phyloP scores from a whole-genome alignment of 2,888 invertebrate species.

The Trachelus stipa region DNA sequence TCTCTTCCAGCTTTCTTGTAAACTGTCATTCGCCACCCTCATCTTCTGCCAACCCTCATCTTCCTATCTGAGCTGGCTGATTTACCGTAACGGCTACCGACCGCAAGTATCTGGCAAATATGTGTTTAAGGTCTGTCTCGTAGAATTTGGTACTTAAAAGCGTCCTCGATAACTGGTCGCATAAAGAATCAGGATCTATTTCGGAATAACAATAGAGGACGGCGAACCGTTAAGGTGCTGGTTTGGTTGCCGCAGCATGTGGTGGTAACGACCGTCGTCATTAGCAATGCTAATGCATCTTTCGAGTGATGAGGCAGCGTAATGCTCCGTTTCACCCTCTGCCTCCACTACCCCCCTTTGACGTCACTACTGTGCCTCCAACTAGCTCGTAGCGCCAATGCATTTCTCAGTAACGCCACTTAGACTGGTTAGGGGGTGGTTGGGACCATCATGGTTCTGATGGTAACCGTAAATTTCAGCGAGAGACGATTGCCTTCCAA shows the following conservation, averaged over 20 bases:
- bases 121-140: no score
- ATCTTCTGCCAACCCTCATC: no score
- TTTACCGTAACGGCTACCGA: no score
- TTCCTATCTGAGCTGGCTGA: no score
- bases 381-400: slow-evolving; percentile 21
- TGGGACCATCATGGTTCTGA: slow-evolving; percentile 2
- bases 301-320: slow-evolving; percentile 61
- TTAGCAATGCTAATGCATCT: slow-evolving; percentile 65
- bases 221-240: slow-evolving; percentile 1
- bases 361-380: slow-evolving; percentile 15
- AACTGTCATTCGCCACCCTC: no score
- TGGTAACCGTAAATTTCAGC: slow-evolving; percentile 34
- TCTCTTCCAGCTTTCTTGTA: no score
- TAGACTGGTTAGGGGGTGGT: slow-evolving; percentile 15
- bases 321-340: slow-evolving; percentile 39
- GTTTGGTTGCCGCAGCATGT: slow-evolving; percentile 42
- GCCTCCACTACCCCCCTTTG: slow-evolving; percentile 10
- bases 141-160: neutral
- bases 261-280: slow-evolving; percentile 61
- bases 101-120: no score
- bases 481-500: slow-evolving; percentile 43
- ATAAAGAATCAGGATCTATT: slow-evolving; percentile 6
- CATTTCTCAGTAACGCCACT: slow-evolving; percentile 44
- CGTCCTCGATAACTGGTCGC: neutral
- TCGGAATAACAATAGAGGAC: neutral